phyloP scores from a whole-genome alignment of 2,888 invertebrate genomes.

The Drosophila paranaensis region DNA sequence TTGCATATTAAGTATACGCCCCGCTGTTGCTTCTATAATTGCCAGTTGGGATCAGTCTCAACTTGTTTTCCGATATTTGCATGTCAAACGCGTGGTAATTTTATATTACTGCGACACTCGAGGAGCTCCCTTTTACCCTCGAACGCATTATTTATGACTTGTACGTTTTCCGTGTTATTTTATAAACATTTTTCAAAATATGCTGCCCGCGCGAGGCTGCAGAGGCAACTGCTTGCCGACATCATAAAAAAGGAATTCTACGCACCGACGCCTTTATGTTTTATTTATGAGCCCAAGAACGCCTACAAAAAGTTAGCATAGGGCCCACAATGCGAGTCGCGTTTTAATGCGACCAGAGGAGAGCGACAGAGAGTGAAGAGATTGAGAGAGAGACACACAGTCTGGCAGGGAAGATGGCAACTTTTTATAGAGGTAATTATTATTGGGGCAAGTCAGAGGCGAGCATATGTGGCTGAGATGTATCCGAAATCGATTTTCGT shows the following conservation, averaged over 20 bases:
- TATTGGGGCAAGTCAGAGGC: slow-evolving; percentile 9
- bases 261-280: slow-evolving; percentile 74
- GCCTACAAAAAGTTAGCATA: slow-evolving; percentile 63
- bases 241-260: slow-evolving; percentile 68
- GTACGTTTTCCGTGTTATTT: slow-evolving; percentile 76
- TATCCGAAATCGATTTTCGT: slow-evolving; percentile 50
- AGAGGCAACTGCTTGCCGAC: slow-evolving; percentile 60
- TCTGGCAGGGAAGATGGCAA: slow-evolving; percentile 29
- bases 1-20: slow-evolving; percentile 37
- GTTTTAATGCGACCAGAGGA: slow-evolving; percentile 62
- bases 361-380: neutral
- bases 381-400: neutral
- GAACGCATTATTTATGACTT: slow-evolving; percentile 80
- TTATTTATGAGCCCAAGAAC: slow-evolving; percentile 72
- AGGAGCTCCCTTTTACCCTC: slow-evolving; percentile 21
- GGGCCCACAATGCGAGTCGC: slow-evolving; percentile 60
- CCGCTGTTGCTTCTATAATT: slow-evolving; percentile 33
- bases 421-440: slow-evolving; percentile 57
- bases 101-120: slow-evolving; percentile 72
- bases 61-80: slow-evolving; percentile 66
- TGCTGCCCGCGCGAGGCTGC: slow-evolving; percentile 46
- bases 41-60: slow-evolving; percentile 35
- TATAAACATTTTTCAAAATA: slow-evolving; percentile 80
- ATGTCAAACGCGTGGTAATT: slow-evolving; percentile 75
- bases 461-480: slow-evolving; percentile 26